phyloP scores from a whole-genome alignment of 2,888 invertebrate species.

The Chloroclystis v-ata region DNA sequence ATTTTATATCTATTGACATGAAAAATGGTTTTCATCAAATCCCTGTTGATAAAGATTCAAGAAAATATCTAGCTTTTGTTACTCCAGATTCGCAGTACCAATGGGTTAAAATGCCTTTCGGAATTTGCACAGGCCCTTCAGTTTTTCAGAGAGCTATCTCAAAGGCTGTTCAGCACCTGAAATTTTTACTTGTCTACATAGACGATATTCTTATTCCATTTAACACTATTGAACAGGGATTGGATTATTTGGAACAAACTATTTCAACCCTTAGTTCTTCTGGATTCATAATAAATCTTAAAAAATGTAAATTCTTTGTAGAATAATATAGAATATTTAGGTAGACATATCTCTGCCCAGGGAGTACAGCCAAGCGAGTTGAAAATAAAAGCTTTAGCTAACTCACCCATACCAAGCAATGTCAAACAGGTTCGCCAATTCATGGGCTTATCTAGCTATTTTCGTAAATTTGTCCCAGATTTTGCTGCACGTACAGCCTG shows the following conservation, averaged over 20 bases:
- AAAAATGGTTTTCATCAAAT: neutral
- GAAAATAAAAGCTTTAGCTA: neutral
- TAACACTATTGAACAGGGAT: neutral
- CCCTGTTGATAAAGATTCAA: neutral
- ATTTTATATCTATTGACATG: neutral
- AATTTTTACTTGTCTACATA: slow-evolving; percentile 2
- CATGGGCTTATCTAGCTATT: slow-evolving; percentile 8
- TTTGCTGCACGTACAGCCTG: slow-evolving; percentile 4
- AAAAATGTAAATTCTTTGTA: slow-evolving; percentile 5
- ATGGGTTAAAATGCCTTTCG: slow-evolving; percentile 23
- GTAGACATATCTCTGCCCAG: neutral
- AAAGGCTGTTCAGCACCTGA: neutral
- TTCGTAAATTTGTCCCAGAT: slow-evolving; percentile 1
- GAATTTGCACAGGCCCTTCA: slow-evolving; percentile 22
- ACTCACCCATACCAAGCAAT: slow-evolving; percentile 1
- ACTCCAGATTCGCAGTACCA: no score
- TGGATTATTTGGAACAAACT: neutral
- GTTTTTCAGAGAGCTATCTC: slow-evolving; percentile 25
- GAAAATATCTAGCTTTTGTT: slow-evolving; percentile 11
- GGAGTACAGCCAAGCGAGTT: neutral
- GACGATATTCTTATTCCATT: slow-evolving; percentile 5
- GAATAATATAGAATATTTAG: slow-evolving; percentile 3
- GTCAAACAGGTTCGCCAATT: slow-evolving; percentile 5
- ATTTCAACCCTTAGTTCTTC: neutral
- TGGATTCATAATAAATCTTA: slow-evolving; percentile 5